A percentile compares a stretch with the other conserved stretches of the same genome.
Conservation (phyloP, 2,797 vertebrate species). For the Falco columbarius region DNA sequence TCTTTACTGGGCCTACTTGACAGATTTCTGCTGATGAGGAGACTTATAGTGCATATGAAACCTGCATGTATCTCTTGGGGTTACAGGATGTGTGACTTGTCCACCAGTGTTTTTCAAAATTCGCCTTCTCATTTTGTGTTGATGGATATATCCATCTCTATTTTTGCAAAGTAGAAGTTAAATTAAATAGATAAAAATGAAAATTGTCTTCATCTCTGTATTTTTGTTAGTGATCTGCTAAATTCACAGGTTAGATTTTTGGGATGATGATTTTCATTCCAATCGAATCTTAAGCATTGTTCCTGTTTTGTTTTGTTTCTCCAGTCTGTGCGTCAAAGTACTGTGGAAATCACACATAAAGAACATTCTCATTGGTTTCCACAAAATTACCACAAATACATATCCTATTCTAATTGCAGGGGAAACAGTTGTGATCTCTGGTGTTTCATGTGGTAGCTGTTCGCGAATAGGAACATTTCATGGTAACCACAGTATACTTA, state of each 20-base stretch:
- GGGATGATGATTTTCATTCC: not conserved
- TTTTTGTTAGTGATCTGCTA: not conserved
- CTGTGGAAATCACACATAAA: not conserved
- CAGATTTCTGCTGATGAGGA: not conserved
- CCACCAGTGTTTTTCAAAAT: not conserved
- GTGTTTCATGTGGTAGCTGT: conserved; percentile 32
- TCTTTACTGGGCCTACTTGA: not conserved
- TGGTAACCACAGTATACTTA: not conserved
- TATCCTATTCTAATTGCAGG: conserved; percentile 16
- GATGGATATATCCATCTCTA: not conserved
- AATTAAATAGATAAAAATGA: not conserved
- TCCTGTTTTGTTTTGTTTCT: not conserved
- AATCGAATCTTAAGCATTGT: not conserved
- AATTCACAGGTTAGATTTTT: not conserved
- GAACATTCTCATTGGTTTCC: not conserved
- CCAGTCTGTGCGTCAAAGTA: not conserved
- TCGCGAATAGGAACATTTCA: conserved; percentile 6
- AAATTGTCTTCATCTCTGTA: not conserved
- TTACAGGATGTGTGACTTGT: not conserved
- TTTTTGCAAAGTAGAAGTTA: not conserved
- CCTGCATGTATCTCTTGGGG: not conserved
- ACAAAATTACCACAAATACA: not conserved
- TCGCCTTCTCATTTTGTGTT: not conserved
- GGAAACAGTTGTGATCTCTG: conserved; percentile 12
- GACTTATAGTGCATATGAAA: not conserved